These are phyloP conservation scores for Morus bassanus DNA, from an alignment of 2,797 vertebrate species.

Conservation along the genomic window DNA sequence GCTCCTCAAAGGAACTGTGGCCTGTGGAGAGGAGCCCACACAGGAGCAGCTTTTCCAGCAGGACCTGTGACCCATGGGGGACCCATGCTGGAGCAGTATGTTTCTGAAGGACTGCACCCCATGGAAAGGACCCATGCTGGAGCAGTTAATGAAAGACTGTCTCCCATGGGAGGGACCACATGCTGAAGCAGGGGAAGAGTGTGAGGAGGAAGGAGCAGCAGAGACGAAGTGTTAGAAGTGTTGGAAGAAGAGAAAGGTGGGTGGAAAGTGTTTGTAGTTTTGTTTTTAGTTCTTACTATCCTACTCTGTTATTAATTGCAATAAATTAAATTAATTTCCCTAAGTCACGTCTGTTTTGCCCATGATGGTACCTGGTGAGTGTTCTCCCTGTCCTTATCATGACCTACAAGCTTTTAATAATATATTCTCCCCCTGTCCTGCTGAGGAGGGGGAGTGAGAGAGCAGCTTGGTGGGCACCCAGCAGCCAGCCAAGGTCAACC, in stretches of 20 bases:
- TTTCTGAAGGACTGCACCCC: background rate
- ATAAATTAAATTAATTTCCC: background rate
- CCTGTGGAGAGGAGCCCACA: background rate
- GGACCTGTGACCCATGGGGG: background rate
- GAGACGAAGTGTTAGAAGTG: no score
- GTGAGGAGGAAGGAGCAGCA: background rate
- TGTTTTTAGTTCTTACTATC: background rate
- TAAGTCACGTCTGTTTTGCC: background rate
- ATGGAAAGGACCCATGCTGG: background rate
- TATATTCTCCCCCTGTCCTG: background rate
- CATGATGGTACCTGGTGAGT: background rate
- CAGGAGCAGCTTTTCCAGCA: background rate
- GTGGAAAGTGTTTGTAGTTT: background rate
- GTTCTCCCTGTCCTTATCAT: background rate
- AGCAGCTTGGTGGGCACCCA: background rate
- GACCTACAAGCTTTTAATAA: no score
- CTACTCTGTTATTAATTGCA: background rate
- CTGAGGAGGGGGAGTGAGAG: background rate
- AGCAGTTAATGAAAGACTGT: background rate
- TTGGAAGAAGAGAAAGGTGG: background rate
- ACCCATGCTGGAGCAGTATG: accelerated
- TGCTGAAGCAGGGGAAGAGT: background rate
- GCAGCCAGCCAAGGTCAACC: background rate
- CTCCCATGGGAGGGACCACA: background rate
- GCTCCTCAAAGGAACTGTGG: background rate